Evolutionary conservation across 2,797 vertebrate genomes (phyloP).

Genomic region (Hippocampus kuda): DNA sequence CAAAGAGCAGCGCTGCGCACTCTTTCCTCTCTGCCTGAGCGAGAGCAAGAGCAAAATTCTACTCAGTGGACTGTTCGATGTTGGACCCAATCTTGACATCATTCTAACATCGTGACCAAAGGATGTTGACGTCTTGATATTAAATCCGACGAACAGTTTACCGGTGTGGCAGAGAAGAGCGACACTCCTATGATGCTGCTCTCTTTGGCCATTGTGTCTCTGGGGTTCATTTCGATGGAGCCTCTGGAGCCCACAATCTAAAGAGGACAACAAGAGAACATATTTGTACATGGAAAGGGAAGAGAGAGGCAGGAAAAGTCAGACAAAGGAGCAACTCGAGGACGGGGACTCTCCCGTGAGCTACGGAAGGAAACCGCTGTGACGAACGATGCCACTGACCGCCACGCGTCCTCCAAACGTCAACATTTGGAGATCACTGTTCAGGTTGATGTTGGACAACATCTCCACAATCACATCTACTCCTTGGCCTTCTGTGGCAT

Average conservation of each 20-base stretch:
- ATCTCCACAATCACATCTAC: constrained; percentile 86
- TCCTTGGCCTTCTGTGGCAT: constrained; percentile 62
- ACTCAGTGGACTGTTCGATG: neutral
- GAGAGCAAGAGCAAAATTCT: neutral
- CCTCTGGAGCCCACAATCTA: constrained; percentile 83
- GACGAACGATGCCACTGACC: constrained; percentile 59
- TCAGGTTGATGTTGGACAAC: constrained; percentile 85
- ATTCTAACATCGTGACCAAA: neutral
- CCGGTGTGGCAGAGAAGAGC: constrained; percentile 68
- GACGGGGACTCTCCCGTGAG: neutral
- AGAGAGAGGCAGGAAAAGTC: neutral
- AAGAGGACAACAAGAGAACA: constrained; percentile 5
- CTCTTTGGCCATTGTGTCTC: constrained; percentile 82
- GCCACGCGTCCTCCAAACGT: constrained; percentile 69
- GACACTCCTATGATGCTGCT: constrained; percentile 75
- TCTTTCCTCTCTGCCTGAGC: constrained; percentile 73
- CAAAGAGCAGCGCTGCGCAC: constrained; percentile 61
- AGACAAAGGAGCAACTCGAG: neutral
- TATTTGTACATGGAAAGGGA: neutral
- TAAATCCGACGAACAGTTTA: constrained; percentile 36
- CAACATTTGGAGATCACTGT: constrained; percentile 77
- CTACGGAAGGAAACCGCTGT: neutral
- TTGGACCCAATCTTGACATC: neutral
- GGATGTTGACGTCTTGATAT: neutral
- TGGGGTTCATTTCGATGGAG: constrained; percentile 78